These are phyloP conservation scores for Globodera rostochiensis DNA, from an alignment of 1,140 invertebrate species.

Conservation along the genomic window DNA sequence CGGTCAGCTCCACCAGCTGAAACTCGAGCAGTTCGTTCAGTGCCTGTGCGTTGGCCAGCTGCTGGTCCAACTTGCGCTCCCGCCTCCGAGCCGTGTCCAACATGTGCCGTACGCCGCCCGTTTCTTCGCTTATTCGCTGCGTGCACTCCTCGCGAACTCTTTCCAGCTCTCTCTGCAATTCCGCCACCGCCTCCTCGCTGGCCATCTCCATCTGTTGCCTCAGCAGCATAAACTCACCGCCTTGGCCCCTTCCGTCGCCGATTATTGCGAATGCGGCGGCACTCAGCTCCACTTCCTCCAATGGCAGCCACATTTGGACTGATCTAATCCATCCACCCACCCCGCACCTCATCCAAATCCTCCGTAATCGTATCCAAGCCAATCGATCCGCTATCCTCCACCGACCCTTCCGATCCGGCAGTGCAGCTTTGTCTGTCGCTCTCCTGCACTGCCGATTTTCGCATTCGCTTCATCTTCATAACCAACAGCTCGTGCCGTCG, in stretches of 20 bases:
- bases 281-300: slow-evolving; percentile 40
- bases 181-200: slow-evolving; percentile 31
- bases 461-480: slow-evolving; percentile 50
- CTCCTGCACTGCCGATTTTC: slow-evolving; percentile 44
- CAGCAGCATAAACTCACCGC: slow-evolving; percentile 25
- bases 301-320: not conserved
- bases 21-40: slow-evolving; percentile 61
- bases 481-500: slow-evolving; percentile 58
- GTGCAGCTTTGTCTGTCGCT: slow-evolving; percentile 52
- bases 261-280: slow-evolving; percentile 33
- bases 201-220: slow-evolving; percentile 50
- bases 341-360: slow-evolving; percentile 60
- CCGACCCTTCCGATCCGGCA: slow-evolving; percentile 57
- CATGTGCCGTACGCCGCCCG: slow-evolving; percentile 13
- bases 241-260: slow-evolving; percentile 15
- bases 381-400: slow-evolving; percentile 43
- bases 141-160: slow-evolving; percentile 14
- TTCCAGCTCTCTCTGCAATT: slow-evolving; percentile 37
- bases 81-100: slow-evolving; percentile 8
- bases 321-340: slow-evolving; percentile 9
- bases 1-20: slow-evolving; percentile 56
- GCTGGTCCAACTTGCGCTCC: slow-evolving; percentile 42
- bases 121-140: slow-evolving; percentile 2
- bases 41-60: slow-evolving; percentile 51
- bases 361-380: slow-evolving; percentile 60